Conservation (phyloP, 2,113 vertebrate genomes). For the Vicugna pacos region DNA sequence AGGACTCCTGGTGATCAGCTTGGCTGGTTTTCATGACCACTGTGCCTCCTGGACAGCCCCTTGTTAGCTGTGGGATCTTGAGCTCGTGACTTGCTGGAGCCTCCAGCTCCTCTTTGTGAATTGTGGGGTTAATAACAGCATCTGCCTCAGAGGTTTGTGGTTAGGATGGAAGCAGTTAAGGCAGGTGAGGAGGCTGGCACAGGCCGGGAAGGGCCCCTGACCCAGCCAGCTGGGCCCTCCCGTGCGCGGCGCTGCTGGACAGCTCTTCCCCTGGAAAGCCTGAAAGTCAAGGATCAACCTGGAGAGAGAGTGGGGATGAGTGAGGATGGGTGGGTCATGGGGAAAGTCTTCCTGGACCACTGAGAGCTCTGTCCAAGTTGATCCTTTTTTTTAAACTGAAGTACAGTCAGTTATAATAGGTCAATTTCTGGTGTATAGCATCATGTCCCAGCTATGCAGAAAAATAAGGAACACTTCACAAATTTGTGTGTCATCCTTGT, state of each 20-base stretch:
- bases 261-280: neutral
- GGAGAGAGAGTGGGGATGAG: too few relatives aligned
- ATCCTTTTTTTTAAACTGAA: too few relatives aligned
- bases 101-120: neutral
- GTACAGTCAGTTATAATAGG: too few relatives aligned
- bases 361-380: neutral
- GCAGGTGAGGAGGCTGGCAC: neutral
- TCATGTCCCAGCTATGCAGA: too few relatives aligned
- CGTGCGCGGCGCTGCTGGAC: neutral
- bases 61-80: neutral
- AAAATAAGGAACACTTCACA: too few relatives aligned
- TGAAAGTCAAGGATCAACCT: too few relatives aligned
- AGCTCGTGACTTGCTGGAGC: neutral
- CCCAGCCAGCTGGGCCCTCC: rapidly evolving
- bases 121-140: neutral
- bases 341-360: neutral
- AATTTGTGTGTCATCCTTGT: too few relatives aligned
- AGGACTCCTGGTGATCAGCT: neutral
- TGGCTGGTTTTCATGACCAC: neutral
- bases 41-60: neutral
- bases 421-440: too few relatives aligned
- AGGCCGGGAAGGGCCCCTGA: neutral
- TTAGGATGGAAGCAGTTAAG: neutral
- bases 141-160: neutral
- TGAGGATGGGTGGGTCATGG: neutral